Evolutionary conservation across 64 coral and sea anemone species (phyloP).

Genomic region (Platygyra sinensis): DNA sequence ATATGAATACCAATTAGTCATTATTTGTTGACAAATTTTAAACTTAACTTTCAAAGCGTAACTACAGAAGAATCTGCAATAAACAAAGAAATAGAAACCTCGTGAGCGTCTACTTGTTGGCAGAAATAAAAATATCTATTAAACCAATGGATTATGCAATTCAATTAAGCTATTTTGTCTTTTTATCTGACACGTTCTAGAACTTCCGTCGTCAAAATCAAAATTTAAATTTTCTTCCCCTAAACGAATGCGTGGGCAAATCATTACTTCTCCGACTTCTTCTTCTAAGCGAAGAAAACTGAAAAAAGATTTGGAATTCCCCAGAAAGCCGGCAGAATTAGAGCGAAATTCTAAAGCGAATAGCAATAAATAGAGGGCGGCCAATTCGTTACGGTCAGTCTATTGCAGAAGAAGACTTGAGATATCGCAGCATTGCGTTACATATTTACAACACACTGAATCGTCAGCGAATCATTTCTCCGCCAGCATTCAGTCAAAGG

Average conservation of each 20-base stretch:
- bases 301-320: not conserved
- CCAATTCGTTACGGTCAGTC: not conserved
- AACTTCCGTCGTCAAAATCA: constrained; percentile 2
- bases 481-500: no score
- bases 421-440: not conserved
- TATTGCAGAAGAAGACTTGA: no score
- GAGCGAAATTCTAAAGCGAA: not conserved
- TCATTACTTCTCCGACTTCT: not conserved
- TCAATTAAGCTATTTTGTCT: constrained; percentile 6
- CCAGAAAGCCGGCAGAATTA: no score
- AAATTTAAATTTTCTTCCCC: not conserved
- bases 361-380: not conserved
- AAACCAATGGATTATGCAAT: not conserved
- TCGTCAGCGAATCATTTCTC: no score
- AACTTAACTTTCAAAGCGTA: not conserved
- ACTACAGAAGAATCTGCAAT: not conserved
- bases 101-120: not conserved
- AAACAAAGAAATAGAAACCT: not conserved
- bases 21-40: not conserved
- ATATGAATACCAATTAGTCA: not conserved
- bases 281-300: not conserved
- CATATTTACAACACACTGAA: not conserved
- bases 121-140: not conserved
- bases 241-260: not conserved
- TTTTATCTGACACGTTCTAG: not conserved